Base-by-base conservation (phyloP, 1,140 invertebrate genomes). In the Brachionus calyciflorus region DNA sequence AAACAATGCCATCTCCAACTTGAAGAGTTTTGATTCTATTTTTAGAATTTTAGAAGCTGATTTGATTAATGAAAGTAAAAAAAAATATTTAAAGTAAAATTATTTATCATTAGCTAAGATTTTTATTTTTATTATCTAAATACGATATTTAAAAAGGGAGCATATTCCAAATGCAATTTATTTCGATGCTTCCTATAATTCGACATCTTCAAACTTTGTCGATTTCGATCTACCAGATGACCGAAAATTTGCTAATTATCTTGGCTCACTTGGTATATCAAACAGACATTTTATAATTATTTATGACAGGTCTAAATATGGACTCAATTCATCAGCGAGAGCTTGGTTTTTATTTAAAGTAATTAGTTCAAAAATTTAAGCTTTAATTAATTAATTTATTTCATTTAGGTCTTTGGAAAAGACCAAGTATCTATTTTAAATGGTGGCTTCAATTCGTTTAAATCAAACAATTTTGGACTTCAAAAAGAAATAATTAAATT, bases 311-410 rank as follows among this genome's bases (percentile, higher is more conserved):
- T 55, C 51, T 14, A 19, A 53, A 7, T 19, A 28, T 53, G 80
- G 80, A 5, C 79, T 78, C 33, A 79, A 79, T 60, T 26, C 78
- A 37, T 79, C 78, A n/a, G 73, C 78, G n/a, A 28, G 80, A 30
- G 79, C 77, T 3, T 81, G 79, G 79, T 81, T 80, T 80, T 79
- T 78, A 37, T 79, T 81, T 21, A 79, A 77, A 63, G 80, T 80
- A 77, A 41, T 41, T 57, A n/a, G 1, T 57, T 57, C 2, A 46
- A 17, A 46, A 46, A 46, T 14, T 30, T 57, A 1, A 30, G 21
- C 24, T n/a, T 17, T 17, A 65, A 41, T 41, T 14, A 21, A 21
- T 10, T 10, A 41, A 17, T 28, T 65, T 46, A 21, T 65, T 41
- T 9, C 19, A 7, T n/a, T 1, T 57, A 81, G 80, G 9, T 77